Conservation (phyloP, 2,797 vertebrate species). For the Mormyrops attenuatus region DNA sequence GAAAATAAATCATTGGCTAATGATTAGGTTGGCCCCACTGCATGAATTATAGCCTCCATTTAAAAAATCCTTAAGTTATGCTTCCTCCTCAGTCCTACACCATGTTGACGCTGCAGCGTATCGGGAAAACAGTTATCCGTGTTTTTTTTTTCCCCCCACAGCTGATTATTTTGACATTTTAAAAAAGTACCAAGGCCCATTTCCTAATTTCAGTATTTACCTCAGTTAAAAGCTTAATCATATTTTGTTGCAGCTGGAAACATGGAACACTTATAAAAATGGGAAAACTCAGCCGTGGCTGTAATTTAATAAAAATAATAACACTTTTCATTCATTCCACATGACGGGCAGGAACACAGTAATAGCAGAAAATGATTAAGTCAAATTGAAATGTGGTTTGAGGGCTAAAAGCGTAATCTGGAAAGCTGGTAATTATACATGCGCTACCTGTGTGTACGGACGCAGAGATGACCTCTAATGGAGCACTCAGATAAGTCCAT, state of each 20-base stretch:
- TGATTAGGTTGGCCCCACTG: too few species aligned
- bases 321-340: constrained; percentile 10
- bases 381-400: constrained; percentile 43
- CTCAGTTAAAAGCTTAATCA: constrained; percentile 11
- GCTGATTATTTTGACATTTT: not conserved
- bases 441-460: not conserved
- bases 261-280: constrained; percentile 5
- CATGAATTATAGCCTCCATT: not conserved
- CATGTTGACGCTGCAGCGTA: not conserved
- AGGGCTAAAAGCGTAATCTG: constrained; percentile 37
- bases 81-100: not conserved
- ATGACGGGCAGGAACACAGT: constrained; percentile 24
- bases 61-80: not conserved
- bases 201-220: not conserved
- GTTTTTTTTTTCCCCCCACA: not conserved
- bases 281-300: not conserved
- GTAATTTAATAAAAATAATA: constrained; percentile 25
- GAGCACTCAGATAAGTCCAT: constrained; percentile 17
- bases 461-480: constrained; percentile 15
- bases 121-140: not conserved
- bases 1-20: too few species aligned
- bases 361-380: constrained; percentile 39
- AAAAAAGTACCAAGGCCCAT: not conserved
- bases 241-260: not conserved
- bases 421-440: constrained; percentile 12